A percentile compares a stretch with the other conserved stretches of the same genome.
These are phyloP conservation scores for Patella pellucida DNA, from an alignment of 2,888 invertebrate species.

Conservation along the genomic window DNA sequence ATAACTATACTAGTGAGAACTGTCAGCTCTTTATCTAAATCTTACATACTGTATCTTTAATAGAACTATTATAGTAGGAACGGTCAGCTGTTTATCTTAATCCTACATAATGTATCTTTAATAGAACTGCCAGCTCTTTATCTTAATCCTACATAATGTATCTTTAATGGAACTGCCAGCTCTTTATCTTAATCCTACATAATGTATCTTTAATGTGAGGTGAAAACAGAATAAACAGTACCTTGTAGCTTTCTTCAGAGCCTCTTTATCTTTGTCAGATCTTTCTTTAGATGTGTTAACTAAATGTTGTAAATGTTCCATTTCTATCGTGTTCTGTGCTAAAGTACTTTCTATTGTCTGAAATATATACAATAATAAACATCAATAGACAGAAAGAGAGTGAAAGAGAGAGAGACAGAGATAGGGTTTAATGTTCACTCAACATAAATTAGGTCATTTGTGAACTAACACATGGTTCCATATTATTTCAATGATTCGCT, in stretches of 20 bases:
- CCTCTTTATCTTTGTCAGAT: constrained; percentile 67
- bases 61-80: not conserved
- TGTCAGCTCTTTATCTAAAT: not conserved
- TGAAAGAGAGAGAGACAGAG: not conserved
- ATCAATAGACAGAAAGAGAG: too few species aligned
- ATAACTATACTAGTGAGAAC: too few species aligned
- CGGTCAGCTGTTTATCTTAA: too few species aligned
- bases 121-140: too few species aligned
- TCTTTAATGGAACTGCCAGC: not conserved
- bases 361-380: not conserved
- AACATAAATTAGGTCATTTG: too few species aligned
- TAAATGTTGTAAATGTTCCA: constrained; percentile 67
- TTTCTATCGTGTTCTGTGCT: constrained; percentile 63
- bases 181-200: not conserved
- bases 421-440: too few species aligned
- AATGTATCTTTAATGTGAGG: not conserved
- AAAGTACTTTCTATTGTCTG: constrained; percentile 65
- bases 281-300: constrained; percentile 61
- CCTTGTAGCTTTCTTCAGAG: constrained; percentile 70
- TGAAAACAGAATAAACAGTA: constrained; percentile 24
- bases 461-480: too few species aligned
- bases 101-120: too few species aligned
- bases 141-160: too few species aligned
- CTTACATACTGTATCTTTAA: not conserved
- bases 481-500: too few species aligned